These are phyloP conservation scores for Alces alces DNA, from an alignment of 2,113 vertebrate genomes.

Conservation along the genomic window DNA sequence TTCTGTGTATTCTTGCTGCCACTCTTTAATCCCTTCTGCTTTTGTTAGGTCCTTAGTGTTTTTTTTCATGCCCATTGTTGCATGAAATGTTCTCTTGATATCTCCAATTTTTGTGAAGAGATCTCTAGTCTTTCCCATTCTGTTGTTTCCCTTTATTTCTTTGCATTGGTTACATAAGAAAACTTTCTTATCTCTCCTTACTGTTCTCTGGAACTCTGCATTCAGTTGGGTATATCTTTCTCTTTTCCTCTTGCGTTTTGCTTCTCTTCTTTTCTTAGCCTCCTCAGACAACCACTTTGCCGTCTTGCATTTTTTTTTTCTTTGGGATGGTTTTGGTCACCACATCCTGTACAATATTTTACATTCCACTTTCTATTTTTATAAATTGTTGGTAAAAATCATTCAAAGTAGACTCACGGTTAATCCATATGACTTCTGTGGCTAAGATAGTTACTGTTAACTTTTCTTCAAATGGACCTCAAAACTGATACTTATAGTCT, in stretches of 20 bases:
- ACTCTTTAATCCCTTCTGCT: background rate
- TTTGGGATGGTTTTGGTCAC: background rate
- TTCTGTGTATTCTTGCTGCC: background rate
- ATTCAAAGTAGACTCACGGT: background rate
- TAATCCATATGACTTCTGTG: background rate
- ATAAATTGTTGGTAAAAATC: slow-evolving; percentile 9
- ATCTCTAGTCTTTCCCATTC: background rate
- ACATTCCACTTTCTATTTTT: background rate
- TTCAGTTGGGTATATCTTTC: background rate
- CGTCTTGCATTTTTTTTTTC: background rate
- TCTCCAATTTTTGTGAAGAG: background rate
- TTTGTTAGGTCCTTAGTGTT: background rate
- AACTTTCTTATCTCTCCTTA: background rate
- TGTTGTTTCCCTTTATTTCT: background rate
- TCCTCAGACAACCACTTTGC: background rate
- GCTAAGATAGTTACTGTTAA: background rate
- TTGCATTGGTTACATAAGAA: background rate
- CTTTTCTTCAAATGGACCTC: background rate
- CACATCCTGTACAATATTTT: background rate
- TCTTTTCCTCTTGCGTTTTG: background rate
- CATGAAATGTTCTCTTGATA: background rate
- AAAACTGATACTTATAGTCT: background rate
- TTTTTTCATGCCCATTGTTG: background rate
- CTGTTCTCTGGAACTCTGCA: background rate
- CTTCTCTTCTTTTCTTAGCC: background rate